Evolutionary conservation across 2,113 vertebrate genomes (phyloP), one percentile per base, ranked within the genome.

Genomic region (Serilophus lunatus): DNA sequence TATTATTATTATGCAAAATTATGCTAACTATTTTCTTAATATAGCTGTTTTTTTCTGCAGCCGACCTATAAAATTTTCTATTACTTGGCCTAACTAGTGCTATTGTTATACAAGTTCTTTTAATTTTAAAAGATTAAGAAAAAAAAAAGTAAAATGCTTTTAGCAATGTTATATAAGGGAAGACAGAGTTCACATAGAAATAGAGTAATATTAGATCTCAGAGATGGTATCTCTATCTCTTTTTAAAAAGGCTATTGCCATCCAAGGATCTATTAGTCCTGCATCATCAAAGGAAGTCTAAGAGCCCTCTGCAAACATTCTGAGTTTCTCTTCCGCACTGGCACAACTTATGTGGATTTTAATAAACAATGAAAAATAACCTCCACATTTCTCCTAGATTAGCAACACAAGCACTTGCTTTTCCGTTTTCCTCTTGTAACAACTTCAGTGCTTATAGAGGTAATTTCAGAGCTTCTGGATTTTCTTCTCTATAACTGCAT

Each of bases 221-320:
- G 31, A 80, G 49, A 40, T 1, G 15, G 29, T 0, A 5, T n/a
- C 12, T n/a, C 1, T 17, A 33, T 56, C 3, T 59, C 42, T 33
- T 45, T 60, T 18, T 15, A 68, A 17, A 56, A 54, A 33, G 4
- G 77, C 3, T 6, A 6, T 6, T 69, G 7, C 36, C 7, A 44
- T 64, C 24, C 36, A 38, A 51, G 24, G 7, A 69, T 60, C 8
- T 57, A 44, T 12, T 72, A 51, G 22, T 69, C 26, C 23, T 61
- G 31, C 66, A 57, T 26, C 8, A 28, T 53, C 13, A 71, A 44
- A 54, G 15, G 9, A 88, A 92, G 33, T 68, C 47, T 66, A 10
- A 74, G 3, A 82, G n/a, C 66, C 19, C 7, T 69, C 28, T 45
- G 8, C 29, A 70, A 86, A 70, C 3, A 24, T 82, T 42, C 26